Evolutionary conservation across 1,140 invertebrate species (phyloP).

Genomic region (Danaus plexippus): DNA sequence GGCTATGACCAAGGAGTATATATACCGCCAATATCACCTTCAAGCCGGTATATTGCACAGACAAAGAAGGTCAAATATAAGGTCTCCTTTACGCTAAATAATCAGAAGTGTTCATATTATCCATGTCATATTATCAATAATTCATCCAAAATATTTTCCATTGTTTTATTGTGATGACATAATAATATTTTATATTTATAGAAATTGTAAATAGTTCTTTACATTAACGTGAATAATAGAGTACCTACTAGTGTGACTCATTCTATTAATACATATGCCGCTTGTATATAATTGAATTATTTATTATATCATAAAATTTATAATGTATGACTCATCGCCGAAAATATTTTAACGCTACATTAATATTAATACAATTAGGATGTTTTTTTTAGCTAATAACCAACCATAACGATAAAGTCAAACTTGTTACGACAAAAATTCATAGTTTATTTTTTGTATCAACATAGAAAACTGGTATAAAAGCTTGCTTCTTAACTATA

Average conservation of each 20-base stretch:
- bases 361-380: constrained; percentile 1
- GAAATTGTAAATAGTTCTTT: no score
- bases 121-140: no score
- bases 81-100: background rate
- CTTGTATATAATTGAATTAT: constrained; percentile 33
- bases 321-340: constrained; percentile 46
- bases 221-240: no score
- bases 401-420: constrained; percentile 1
- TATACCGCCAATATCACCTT: constrained; percentile 60
- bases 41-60: constrained; percentile 46
- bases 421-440: no score
- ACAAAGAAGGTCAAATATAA: constrained; percentile 40
- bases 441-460: no score
- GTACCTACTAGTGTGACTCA: constrained; percentile 15
- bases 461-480: no score
- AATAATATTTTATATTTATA: no score
- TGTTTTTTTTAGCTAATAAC: constrained; percentile 1
- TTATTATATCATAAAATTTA: constrained; percentile 57
- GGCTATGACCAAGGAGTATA: constrained; percentile 64
- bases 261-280: constrained; percentile 13
- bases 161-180: no score
- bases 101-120: no score
- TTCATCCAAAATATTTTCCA: no score
- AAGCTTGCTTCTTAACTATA: no score
- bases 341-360: constrained; percentile 41